These are phyloP conservation scores for Lathronympha strigana DNA, from an alignment of 2,888 invertebrate genomes.

Conservation along the genomic window DNA sequence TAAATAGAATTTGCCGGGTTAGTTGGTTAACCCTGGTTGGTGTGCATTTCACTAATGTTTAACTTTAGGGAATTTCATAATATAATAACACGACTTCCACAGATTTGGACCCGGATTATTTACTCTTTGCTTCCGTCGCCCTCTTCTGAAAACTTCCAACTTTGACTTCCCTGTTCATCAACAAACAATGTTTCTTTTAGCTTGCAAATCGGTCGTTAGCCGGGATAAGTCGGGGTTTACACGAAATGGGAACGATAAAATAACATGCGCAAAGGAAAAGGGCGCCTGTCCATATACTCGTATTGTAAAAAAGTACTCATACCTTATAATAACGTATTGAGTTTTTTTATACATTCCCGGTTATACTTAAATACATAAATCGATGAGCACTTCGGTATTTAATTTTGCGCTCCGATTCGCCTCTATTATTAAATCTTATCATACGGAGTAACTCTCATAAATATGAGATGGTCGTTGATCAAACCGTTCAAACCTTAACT, in stretches of 20 bases:
- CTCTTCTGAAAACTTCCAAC: neutral
- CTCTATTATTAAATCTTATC: neutral
- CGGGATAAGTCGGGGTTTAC: slow-evolving; percentile 20
- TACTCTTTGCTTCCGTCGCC: neutral
- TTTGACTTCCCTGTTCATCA: neutral
- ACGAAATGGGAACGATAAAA: slow-evolving; percentile 6
- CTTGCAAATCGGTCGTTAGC: slow-evolving; percentile 20
- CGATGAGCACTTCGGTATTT: neutral
- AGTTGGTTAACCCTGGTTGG: too few species aligned
- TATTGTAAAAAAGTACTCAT: slow-evolving; percentile 11
- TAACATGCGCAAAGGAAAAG: slow-evolving; percentile 16
- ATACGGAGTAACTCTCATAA: neutral
- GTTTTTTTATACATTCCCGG: neutral
- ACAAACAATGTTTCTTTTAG: slow-evolving; percentile 24
- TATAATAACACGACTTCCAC: too few species aligned
- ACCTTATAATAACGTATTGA: neutral
- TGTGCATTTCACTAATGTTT: too few species aligned
- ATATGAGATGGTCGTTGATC: neutral
- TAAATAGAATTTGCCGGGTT: too few species aligned
- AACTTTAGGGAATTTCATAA: too few species aligned
- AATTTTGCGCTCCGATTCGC: slow-evolving; percentile 6
- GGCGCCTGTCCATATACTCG: neutral
- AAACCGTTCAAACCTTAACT: neutral
- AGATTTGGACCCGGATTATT: neutral
- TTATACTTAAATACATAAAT: slow-evolving; percentile 5